These are phyloP conservation scores for Ochotona princeps DNA, from an alignment of 2,113 vertebrate genomes.

Conservation along the genomic window DNA sequence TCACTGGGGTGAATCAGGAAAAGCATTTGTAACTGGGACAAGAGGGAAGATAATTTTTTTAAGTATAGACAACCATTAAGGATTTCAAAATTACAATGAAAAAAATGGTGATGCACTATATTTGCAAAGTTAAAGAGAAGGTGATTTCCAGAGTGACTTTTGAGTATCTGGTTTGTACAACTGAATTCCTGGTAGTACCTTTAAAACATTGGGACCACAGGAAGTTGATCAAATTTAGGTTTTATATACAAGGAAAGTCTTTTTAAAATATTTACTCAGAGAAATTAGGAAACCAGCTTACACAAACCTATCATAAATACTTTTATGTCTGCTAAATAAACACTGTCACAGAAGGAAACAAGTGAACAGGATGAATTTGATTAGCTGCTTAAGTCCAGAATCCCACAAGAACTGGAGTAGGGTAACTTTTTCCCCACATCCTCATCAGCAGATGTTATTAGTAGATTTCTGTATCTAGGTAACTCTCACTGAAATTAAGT, in stretches of 20 bases:
- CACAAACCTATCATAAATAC: conserved; percentile 28
- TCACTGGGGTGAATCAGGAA: background rate
- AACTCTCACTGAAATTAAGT: too few relatives aligned
- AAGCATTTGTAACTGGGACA: background rate
- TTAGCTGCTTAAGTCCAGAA: background rate
- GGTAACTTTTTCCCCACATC: too few relatives aligned
- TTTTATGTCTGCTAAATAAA: conserved; percentile 39
- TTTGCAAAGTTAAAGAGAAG: background rate
- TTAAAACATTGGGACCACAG: background rate
- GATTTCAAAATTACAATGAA: background rate
- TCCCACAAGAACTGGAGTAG: too few relatives aligned
- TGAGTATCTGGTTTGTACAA: background rate
- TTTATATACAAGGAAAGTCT: background rate
- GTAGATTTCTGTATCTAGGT: too few relatives aligned
- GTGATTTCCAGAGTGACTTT: background rate
- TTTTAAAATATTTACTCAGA: conserved; percentile 61
- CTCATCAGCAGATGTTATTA: too few relatives aligned
- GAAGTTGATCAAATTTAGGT: background rate
- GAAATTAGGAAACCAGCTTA: conserved; percentile 27
- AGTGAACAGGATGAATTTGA: background rate
- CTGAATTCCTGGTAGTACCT: background rate
- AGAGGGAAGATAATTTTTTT: background rate
- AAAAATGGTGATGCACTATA: background rate
- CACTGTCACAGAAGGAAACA: background rate
- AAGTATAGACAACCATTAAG: background rate